Evolutionary conservation across 2,797 vertebrate genomes (phyloP), one percentile per base, ranked within the genome.

Genomic region (Allobates femoralis): DNA sequence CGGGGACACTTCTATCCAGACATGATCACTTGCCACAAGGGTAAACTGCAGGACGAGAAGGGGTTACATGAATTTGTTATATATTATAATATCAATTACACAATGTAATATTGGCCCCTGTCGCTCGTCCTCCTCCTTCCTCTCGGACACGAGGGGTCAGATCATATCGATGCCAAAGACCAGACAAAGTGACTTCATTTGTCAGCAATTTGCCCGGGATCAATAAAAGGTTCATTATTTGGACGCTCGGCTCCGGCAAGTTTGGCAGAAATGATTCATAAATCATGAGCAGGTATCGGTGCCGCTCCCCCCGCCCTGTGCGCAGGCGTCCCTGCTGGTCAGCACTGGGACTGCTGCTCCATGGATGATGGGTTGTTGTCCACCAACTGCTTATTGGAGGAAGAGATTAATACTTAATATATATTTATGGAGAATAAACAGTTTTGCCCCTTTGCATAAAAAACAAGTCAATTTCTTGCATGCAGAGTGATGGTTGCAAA

Each of bases 191-290:
- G 71, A 86, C 80, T 86, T 86, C 85, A 71, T 90, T 89, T 91
- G 88, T 89, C 87, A 34, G 91, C 90, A 91, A 91, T 67, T 79
- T 88, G 90, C 85, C 85, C 0, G 0, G 81, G 0, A 93, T 93
- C 91, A 89, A 92, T 92, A 92, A 89, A 91, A 93, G 92, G 89
- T 92, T 91, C 88, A 92, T 92, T 93, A 92, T 62, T 84, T 14
- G 89, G 85, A 67, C 71, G 86, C 0, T 1, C 80, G 82, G 79
- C 79, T 78, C 50, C 62, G 78, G 85, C 71, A 82, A 79, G 79
- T 82, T 86, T 82, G 79, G 79, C 85, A 58, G 71, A 58, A 69
- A 67, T 76, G 46, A 28, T 83, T 66, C 60, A 83, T 86, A 86
- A 83, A 83, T 86, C 85, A 83, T 78, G n/a, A 26, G 18, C 58